Base-by-base conservation (phyloP, 2,113 vertebrate genomes). In the Osmerus mordax region DNA sequence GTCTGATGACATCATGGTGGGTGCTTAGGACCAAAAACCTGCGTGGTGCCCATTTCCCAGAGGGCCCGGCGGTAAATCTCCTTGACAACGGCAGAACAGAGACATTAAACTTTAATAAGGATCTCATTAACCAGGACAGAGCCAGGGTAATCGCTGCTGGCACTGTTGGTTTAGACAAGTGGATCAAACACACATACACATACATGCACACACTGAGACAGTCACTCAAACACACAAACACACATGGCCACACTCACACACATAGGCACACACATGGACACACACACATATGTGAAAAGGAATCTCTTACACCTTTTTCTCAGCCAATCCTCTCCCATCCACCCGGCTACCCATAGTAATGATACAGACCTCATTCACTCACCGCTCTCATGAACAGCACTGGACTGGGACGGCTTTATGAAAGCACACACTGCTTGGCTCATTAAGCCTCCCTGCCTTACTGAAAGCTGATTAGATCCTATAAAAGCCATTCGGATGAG, bases 21-120 rank as follows among this genome's bases (percentile, higher is more conserved):
- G 51, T 74, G 70, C 74, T 67, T 75, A 65, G 66, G 60, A 71
- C 66, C 71, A 76, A 61, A 73, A 60, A 74, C n/a, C 62, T 32
- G 62, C n/a, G 16, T 32, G 29, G 14, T 64, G 62, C 62, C 8
- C 58, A 21, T 23, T 84, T 85, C 81, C 69, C 78, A 67, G 19
- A 51, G 36, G 78, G 68, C 67, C 71, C 70, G 52, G 65, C 71
- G 72, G 83, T 83, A 81, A 83, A 86, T 87, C 82, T 85, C 82
- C 86, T 81, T 85, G 83, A 87, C 86, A 79, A 86, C 87, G 79
- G 80, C 79, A 79, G 78, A 87, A 87, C 72, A 73, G 74, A 85
- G 78, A 79, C 85, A 88, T 90, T 86, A 89, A 90, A 89, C 75
- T 86, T 89, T 88, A 86, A 91, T 79, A 88, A 84, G 80, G 75